phyloP scores from a whole-genome alignment of 2,797 vertebrate genomes.

The Syngnathus rostellatus region DNA sequence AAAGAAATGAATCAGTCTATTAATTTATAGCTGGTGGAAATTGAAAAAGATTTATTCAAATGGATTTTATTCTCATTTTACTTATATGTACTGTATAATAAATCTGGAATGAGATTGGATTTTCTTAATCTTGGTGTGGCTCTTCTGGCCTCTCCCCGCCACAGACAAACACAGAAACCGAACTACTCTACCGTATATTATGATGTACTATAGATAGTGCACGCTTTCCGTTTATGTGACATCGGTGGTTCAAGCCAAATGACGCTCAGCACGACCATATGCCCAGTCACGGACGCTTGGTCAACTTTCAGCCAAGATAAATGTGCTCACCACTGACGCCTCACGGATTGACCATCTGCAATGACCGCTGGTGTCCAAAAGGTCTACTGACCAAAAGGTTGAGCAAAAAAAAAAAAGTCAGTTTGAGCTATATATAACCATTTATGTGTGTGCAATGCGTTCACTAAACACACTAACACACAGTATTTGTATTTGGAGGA shows the following conservation, averaged over 20 bases:
- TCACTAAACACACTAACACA: not conserved
- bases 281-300: slow-evolving; percentile 58
- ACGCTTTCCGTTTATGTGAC: slow-evolving; percentile 57
- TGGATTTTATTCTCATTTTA: no score
- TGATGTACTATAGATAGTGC: slow-evolving; percentile 52
- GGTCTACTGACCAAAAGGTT: slow-evolving; percentile 36
- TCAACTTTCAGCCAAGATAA: slow-evolving; percentile 57
- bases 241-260: slow-evolving; percentile 60
- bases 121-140: slow-evolving; percentile 26
- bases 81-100: not conserved
- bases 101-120: slow-evolving; percentile 2
- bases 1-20: slow-evolving; percentile 38
- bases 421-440: not conserved
- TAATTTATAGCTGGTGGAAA: slow-evolving; percentile 33
- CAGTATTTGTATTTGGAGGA: not conserved
- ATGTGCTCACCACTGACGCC: slow-evolving; percentile 61
- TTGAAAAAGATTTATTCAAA: slow-evolving; percentile 2
- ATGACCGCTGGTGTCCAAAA: slow-evolving; percentile 33
- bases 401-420: slow-evolving; percentile 24
- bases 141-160: slow-evolving; percentile 33
- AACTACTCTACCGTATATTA: slow-evolving; percentile 42
- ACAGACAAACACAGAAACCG: slow-evolving; percentile 43
- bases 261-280: slow-evolving; percentile 71
- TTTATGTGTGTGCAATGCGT: not conserved
- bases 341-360: slow-evolving; percentile 70